These are phyloP conservation scores for Tragulus kanchil DNA, from an alignment of 2,113 vertebrate species.

Conservation along the genomic window DNA sequence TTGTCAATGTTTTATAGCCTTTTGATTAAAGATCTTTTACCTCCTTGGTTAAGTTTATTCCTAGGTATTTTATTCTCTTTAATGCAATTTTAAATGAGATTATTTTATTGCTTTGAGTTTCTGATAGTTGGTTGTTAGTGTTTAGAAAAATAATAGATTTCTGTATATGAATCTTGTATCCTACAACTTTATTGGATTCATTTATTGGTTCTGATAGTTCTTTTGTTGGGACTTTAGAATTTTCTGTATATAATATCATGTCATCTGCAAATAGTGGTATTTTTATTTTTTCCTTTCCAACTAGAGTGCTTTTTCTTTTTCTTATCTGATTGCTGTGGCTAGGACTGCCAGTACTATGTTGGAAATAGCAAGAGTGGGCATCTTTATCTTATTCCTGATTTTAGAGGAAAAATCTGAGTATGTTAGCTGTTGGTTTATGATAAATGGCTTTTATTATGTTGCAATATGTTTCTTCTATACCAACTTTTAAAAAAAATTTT, in stretches of 20 bases:
- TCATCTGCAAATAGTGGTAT: not conserved
- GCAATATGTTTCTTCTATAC: not conserved
- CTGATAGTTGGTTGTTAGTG: not conserved
- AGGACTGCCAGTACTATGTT: not conserved
- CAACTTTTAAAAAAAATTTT: no score
- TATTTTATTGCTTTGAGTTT: not conserved
- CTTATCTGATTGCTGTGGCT: not conserved
- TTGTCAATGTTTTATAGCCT: not conserved
- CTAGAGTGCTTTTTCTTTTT: not conserved
- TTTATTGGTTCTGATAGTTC: not conserved
- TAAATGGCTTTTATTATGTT: not conserved
- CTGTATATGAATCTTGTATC: not conserved
- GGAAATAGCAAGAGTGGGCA: not conserved
- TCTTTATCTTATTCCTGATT: not conserved
- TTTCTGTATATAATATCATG: not conserved
- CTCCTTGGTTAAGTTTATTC: not conserved
- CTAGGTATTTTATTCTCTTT: not conserved
- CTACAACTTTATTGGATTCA: not conserved
- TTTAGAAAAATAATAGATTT: not conserved
- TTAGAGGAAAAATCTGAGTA: not conserved
- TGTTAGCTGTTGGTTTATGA: not conserved
- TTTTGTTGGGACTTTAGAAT: not conserved
- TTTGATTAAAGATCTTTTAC: not conserved
- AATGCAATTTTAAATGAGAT: not conserved
- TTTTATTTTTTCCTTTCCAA: not conserved